Conservation (phyloP, 2,888 invertebrate species). For the Scaptomyza cyrtandrae region DNA sequence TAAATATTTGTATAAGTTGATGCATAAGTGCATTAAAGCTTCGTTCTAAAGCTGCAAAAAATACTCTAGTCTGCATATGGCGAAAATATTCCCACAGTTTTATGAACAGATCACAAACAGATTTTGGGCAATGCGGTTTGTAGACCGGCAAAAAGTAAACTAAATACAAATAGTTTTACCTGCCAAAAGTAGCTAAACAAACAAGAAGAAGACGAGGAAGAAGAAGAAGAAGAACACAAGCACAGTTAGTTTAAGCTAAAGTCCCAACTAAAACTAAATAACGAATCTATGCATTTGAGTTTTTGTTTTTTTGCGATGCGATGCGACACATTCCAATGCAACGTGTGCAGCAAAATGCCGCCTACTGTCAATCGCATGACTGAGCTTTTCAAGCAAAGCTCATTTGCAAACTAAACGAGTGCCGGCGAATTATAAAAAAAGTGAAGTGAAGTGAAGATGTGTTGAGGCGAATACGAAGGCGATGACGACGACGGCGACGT, state of each 20-base stretch:
- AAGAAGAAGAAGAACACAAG: not conserved
- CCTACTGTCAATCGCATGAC: conserved; percentile 56
- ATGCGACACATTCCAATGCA: conserved; percentile 44
- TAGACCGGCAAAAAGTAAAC: conserved; percentile 10
- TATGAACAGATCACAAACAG: too few species aligned
- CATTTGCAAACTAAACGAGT: conserved; percentile 75
- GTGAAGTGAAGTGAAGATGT: conserved; percentile 8
- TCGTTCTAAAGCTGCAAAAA: not conserved
- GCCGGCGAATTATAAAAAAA: conserved; percentile 38
- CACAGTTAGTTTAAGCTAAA: not conserved
- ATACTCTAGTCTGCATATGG: not conserved
- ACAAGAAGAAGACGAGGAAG: not conserved
- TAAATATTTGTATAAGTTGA: too few species aligned
- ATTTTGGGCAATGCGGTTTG: conserved; percentile 28
- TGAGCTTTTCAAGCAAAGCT: conserved; percentile 60
- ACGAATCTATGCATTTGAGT: not conserved
- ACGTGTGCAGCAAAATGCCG: conserved; percentile 46
- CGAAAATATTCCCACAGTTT: conserved; percentile 32
- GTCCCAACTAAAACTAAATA: not conserved
- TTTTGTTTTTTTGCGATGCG: conserved; percentile 17
- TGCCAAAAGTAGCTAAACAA: not conserved
- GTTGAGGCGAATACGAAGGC: conserved; percentile 11
- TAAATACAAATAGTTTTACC: not conserved
- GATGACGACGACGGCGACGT: conserved; percentile 1
- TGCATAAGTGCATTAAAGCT: conserved; percentile 1